Conservation (phyloP, 2,113 vertebrate genomes). For the Anoplopoma fimbria region DNA sequence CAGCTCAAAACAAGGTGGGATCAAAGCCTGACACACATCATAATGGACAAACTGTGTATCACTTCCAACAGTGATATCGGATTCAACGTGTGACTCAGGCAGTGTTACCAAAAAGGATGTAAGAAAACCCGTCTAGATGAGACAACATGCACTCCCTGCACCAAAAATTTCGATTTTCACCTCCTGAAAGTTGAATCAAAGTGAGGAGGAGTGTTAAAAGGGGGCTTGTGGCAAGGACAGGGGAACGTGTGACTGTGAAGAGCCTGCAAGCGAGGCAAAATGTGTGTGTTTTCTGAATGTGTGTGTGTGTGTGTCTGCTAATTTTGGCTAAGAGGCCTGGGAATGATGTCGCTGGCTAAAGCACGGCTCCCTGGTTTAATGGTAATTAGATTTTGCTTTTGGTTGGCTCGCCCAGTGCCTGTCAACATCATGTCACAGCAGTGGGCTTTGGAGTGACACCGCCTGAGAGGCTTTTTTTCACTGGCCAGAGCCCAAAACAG, state of each 20-base stretch:
- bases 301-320: slow-evolving; percentile 50
- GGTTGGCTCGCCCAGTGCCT: slow-evolving; percentile 65
- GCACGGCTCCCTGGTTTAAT: slow-evolving; percentile 67
- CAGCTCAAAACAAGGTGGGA: slow-evolving; percentile 45
- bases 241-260: slow-evolving; percentile 27
- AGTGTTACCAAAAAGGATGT: slow-evolving; percentile 13
- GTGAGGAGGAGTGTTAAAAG: slow-evolving; percentile 53
- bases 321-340: slow-evolving; percentile 73
- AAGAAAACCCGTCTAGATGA: slow-evolving; percentile 37
- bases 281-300: slow-evolving; percentile 31
- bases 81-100: slow-evolving; percentile 36
- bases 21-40: slow-evolving; percentile 35
- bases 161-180: slow-evolving; percentile 36
- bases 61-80: slow-evolving; percentile 19
- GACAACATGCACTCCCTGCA: slow-evolving; percentile 27
- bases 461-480: slow-evolving; percentile 63
- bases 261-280: slow-evolving; percentile 34
- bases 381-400: slow-evolving; percentile 80
- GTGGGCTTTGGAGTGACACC: slow-evolving; percentile 65
- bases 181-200: slow-evolving; percentile 43
- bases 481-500: slow-evolving; percentile 58
- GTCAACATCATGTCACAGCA: slow-evolving; percentile 75
- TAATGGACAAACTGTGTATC: slow-evolving; percentile 62
- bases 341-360: slow-evolving; percentile 65
- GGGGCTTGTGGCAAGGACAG: slow-evolving; percentile 48